Conservation (phyloP, 2,797 vertebrate genomes). For the Gymnocypris eckloni region DNA sequence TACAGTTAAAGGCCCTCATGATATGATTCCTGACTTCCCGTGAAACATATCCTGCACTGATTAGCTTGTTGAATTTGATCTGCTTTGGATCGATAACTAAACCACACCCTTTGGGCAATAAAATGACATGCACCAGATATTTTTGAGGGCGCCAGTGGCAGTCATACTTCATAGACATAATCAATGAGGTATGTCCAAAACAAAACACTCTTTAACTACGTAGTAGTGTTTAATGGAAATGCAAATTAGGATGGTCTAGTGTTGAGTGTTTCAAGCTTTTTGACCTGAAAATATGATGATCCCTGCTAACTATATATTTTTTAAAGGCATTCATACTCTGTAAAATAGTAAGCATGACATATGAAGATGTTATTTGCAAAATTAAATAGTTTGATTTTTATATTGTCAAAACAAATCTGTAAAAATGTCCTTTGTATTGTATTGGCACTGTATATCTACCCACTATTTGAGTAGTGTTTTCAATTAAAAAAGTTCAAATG, state of each 20-base stretch:
- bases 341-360: not conserved
- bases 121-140: conserved; percentile 13
- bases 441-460: no score
- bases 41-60: conserved; percentile 22
- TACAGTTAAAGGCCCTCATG: conserved; percentile 12
- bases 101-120: conserved; percentile 39
- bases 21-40: conserved; percentile 26
- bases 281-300: not conserved
- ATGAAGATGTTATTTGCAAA: not conserved
- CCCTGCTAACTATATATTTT: not conserved
- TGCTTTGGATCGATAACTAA: conserved; percentile 35
- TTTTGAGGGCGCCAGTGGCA: conserved; percentile 28
- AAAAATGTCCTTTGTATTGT: not conserved
- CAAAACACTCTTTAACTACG: not conserved
- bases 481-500: no score
- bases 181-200: not conserved
- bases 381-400: not conserved
- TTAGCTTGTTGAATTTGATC: conserved; percentile 51
- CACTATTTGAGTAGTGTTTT: no score
- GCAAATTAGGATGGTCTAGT: not conserved
- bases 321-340: not conserved
- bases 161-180: not conserved
- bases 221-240: not conserved
- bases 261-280: not conserved
- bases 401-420: not conserved